Evolutionary conservation across 2,797 vertebrate genomes (phyloP).

Genomic region (Sarcoramphus papa): DNA sequence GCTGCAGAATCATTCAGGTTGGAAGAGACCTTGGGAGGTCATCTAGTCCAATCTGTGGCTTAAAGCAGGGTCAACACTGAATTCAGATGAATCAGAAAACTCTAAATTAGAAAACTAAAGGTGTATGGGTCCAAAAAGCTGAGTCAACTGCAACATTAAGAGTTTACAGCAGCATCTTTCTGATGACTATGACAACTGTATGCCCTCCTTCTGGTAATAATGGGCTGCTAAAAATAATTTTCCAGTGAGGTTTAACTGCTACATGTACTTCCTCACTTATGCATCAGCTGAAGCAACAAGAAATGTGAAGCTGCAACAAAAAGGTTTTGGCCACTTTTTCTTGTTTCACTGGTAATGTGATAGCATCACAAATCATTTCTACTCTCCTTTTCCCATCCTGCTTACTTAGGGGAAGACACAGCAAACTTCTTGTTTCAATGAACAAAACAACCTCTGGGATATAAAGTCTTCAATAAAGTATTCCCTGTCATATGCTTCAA

Average conservation of each 20-base stretch:
- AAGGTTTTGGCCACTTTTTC: not conserved
- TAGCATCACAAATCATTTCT: not conserved
- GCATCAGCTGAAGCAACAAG: not conserved
- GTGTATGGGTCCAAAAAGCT: not conserved
- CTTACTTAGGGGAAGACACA: not conserved
- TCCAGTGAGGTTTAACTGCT: not conserved
- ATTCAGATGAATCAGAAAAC: not conserved
- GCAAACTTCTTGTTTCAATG: not conserved
- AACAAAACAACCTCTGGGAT: not conserved
- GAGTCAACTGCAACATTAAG: not conserved
- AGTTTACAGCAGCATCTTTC: not conserved
- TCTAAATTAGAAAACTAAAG: not conserved
- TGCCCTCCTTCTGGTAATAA: not conserved
- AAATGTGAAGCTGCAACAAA: not conserved
- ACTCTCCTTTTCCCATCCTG: not conserved
- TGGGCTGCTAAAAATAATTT: not conserved
- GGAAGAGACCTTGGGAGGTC: not conserved
- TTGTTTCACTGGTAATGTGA: not conserved
- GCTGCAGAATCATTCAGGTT: not conserved
- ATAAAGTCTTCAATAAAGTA: not conserved
- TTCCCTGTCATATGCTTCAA: not conserved
- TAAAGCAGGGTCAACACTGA: not conserved
- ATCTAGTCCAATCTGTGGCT: not conserved
- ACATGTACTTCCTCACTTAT: not conserved
- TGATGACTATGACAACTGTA: not conserved